Evolutionary conservation across 2,113 vertebrate genomes (phyloP).

Genomic region (Crypturellus undulatus): DNA sequence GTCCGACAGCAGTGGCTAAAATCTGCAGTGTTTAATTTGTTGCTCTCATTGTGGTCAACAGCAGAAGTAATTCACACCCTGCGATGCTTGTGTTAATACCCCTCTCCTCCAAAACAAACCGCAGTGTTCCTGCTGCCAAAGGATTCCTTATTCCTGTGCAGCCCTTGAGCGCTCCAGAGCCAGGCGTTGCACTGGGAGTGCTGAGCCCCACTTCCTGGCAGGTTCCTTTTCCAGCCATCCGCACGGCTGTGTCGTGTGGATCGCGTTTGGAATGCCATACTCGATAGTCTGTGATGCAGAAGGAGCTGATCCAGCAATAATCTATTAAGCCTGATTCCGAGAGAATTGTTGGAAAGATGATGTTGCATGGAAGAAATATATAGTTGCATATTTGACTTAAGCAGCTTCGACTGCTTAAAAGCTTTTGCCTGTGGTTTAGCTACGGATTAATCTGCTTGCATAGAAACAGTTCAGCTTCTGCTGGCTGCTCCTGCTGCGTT

Average conservation of each 20-base stretch:
- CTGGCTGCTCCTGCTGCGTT: neutral
- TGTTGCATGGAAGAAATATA: neutral
- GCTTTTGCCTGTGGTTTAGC: no score
- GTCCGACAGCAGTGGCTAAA: neutral
- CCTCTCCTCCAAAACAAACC: neutral
- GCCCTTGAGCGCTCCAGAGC: neutral
- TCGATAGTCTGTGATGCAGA: neutral
- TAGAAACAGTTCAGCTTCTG: neutral
- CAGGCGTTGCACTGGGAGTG: neutral
- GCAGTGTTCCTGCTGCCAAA: neutral
- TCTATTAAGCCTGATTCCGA: neutral
- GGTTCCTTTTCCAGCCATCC: neutral
- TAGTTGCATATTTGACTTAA: neutral
- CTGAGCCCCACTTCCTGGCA: neutral
- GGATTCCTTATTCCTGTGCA: neutral
- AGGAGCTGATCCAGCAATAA: neutral
- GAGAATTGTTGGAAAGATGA: neutral
- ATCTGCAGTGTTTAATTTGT: rapidly evolving
- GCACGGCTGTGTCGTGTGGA: neutral
- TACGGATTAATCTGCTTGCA: neutral
- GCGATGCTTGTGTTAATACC: neutral
- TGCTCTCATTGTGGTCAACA: neutral
- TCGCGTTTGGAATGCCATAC: neutral
- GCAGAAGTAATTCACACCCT: neutral
- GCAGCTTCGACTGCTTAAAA: neutral